Base-by-base conservation (phyloP, 2,113 vertebrate genomes). In the Corynorhinus townsendii region DNA sequence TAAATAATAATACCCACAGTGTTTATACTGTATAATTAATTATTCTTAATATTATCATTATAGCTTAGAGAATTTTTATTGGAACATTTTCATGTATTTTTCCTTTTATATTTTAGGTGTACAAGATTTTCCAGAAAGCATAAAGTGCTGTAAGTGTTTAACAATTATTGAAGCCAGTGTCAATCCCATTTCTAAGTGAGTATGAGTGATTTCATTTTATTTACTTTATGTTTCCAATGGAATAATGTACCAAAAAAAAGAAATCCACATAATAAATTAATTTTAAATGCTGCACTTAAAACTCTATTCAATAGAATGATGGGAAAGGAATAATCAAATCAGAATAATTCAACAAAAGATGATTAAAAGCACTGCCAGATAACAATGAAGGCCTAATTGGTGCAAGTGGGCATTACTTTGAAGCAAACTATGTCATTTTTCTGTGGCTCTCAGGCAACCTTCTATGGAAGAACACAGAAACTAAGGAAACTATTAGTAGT, bases 141-240 rank as follows among this genome's bases (percentile, higher is more conserved):
- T 99, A 94, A 99, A 99, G 98, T 99, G 99, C 96, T 99, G 99
- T 99, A 99, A 99, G 98, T 99, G 99, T 98, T 98, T 99, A 98
- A 99, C 99, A 95, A 99, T 99, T 98, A 99, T 99, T 97, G 99
- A 99, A 98, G 99, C 99, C 98, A 99, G 99, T 97, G 99, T 99
- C 97, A 99, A 99, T 97, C 99, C 99, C 2, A 99, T 99, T 98
- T 99, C 99, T 98, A 99, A 99, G 99, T 99, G 98, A 99, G 99
- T 98, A 98, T 97, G 91, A 83, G 56, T 49, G 22, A 82, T 80
- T 96, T 20, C 0, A 93, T 62, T 96, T 96, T 95, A 79, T 86
- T 72, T 89, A 3, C 87, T 94, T 26, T 91, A 64, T 96, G 20
- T 83, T 93, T 86, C 14, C 71, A 45, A 40, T 96, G 12, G 7